Evolutionary conservation across 2,113 vertebrate genomes (phyloP), one percentile per base, ranked within the genome.

Genomic region (Murina feae): DNA sequence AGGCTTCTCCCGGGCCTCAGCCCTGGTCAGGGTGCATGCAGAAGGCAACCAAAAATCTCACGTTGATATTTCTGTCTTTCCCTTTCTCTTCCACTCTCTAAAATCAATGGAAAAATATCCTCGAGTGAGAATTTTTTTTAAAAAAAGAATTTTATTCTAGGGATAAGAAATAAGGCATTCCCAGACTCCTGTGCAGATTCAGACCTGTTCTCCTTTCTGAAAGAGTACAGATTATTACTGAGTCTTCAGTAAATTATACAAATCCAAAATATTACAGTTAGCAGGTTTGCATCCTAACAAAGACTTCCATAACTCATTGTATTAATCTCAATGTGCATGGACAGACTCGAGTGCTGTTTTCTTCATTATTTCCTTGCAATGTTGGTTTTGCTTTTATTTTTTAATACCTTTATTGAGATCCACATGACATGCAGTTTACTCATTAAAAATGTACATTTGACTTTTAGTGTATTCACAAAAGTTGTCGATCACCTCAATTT

Each of bases 341-440:
- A 78, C 69, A 42, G 90, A 79, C 42, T 42, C 84, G 37, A 76
- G 88, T 69, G 20, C 13, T 78, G 2, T 65, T 89, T 80, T 89
- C 86, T 81, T 75, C 47, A 75, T 93, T 81, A n/a, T 86, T 93
- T 85, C 25, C 35, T 93, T 86, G 86, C 44, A 42, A 14, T 55
- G n/a, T 72, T 63, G 2, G 92, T 95, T 66, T n/a, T 94, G 30
- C 74, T 93, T 96, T 93, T 89, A 30, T 25, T 76, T 78, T 94
- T 94, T 86, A 90, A 89, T 21, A 83, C 17, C 6, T 80, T 79
- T 81, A 35, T 85, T 93, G 16, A 85, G 86, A 25, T 35, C 84
- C 47, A 88, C 6, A 55, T 63, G 42, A 44, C 63, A 37, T 32
- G 39, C 1, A 53, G 7, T 89, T 94, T 28, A 85, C 13, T 37